These are phyloP conservation scores for Noturus placidus DNA, from an alignment of 2,113 vertebrate species.

Conservation along the genomic window DNA sequence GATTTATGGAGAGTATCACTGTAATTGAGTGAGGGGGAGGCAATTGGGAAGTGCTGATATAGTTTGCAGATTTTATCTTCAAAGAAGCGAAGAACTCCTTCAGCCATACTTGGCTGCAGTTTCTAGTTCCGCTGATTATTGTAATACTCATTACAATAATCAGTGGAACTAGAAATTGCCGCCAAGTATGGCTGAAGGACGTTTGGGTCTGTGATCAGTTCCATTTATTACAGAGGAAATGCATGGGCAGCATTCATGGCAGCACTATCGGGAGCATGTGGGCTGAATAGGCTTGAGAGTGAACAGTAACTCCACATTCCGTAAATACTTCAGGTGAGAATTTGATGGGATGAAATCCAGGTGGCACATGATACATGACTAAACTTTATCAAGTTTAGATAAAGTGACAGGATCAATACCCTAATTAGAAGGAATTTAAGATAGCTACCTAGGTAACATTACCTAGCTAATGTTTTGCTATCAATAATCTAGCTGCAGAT, in stretches of 20 bases:
- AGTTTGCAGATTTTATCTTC: conserved; percentile 32
- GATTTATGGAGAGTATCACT: conserved; percentile 28
- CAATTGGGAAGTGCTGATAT: conserved; percentile 15
- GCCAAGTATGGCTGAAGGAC: conserved; percentile 22
- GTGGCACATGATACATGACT: neutral
- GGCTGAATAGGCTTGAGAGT: neutral
- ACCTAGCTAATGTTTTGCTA: neutral
- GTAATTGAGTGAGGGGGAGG: conserved; percentile 12
- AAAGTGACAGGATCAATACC: neutral
- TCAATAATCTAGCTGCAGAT: neutral
- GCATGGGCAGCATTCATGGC: neutral
- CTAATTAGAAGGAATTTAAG: neutral
- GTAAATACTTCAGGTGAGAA: neutral
- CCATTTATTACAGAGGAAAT: conserved; percentile 22
- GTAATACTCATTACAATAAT: conserved; percentile 23
- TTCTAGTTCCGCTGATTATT: conserved; percentile 22
- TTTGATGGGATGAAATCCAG: neutral
- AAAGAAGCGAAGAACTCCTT: conserved; percentile 25
- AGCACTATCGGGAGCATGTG: neutral
- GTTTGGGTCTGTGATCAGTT: conserved; percentile 24
- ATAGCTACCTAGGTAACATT: neutral
- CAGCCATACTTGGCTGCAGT: neutral
- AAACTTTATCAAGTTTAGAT: no score
- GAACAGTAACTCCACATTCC: neutral
- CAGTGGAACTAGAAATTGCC: conserved; percentile 19